These are phyloP conservation scores for Leptinotarsa peninsularis DNA, from an alignment of 2,888 invertebrate species.

Conservation along the genomic window DNA sequence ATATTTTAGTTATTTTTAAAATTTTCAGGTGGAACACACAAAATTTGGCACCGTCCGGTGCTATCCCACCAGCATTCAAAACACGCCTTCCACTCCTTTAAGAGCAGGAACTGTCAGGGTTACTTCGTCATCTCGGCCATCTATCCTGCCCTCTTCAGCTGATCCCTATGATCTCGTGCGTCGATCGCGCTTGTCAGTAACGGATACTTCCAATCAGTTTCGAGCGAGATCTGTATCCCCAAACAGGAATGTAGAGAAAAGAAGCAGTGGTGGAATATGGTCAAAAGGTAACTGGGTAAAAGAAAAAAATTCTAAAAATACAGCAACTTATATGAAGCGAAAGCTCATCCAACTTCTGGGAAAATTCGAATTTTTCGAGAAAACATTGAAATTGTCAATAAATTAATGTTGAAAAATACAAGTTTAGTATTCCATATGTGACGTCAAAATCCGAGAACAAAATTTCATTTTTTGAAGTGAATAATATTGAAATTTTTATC, in stretches of 20 bases:
- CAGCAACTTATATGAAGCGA: not conserved
- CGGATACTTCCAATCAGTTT: conserved; percentile 59
- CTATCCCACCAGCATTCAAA: conserved; percentile 59
- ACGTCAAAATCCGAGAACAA: no score
- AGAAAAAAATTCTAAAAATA: conserved; percentile 39
- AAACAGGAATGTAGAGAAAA: conserved; percentile 48
- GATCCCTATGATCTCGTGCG: conserved; percentile 89
- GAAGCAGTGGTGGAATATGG: conserved; percentile 50
- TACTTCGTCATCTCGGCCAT: conserved; percentile 72
- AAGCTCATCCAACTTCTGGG: no score
- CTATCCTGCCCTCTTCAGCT: conserved; percentile 70
- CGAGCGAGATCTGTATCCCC: conserved; percentile 67
- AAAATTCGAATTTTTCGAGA: no score
- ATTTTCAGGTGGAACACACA: conserved; percentile 34
- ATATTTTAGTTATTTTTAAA: no score
- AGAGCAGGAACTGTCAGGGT: conserved; percentile 76
- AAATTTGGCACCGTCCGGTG: conserved; percentile 76
- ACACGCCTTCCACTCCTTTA: conserved; percentile 58
- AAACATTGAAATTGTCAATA: no score
- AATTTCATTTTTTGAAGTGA: no score
- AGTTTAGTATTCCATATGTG: no score
- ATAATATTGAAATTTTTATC: no score
- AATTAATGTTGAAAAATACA: no score
- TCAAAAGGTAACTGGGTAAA: conserved; percentile 60
- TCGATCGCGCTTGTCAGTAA: conserved; percentile 78